phyloP scores from a whole-genome alignment of 2,888 invertebrate species.

The Pammene fasciana region DNA sequence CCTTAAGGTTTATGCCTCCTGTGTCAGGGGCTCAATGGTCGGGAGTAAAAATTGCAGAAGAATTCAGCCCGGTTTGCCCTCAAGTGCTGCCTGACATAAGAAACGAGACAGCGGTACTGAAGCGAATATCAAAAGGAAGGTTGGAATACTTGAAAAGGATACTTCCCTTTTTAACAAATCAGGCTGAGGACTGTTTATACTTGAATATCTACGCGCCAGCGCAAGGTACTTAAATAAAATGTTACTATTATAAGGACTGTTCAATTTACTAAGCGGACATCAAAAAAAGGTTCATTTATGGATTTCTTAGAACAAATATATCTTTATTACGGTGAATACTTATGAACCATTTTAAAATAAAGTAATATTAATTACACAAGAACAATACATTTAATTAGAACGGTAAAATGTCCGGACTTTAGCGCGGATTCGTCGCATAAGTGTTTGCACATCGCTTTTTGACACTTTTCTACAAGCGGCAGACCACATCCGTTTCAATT shows the following conservation, averaged over 20 bases:
- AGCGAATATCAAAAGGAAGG: constrained; percentile 94
- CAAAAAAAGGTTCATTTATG: too few species aligned
- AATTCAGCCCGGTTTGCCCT: constrained; percentile 95
- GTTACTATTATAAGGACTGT: neutral
- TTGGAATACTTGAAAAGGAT: constrained; percentile 94
- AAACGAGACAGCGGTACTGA: constrained; percentile 92
- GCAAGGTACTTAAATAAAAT: constrained; percentile 88
- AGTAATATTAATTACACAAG: too few species aligned
- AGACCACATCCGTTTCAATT: too few species aligned
- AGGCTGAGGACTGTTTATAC: constrained; percentile 98
- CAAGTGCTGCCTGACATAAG: constrained; percentile 94
- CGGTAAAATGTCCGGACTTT: too few species aligned
- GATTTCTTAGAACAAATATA: too few species aligned
- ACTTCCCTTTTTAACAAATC: constrained; percentile 93
- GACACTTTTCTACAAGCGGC: too few species aligned
- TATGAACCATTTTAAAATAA: too few species aligned
- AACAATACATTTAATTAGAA: too few species aligned
- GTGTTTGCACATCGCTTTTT: too few species aligned
- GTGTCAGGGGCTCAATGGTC: constrained; percentile 96
- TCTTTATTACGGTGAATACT: too few species aligned
- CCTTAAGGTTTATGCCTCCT: constrained; percentile 97
- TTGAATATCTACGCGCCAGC: constrained; percentile 98
- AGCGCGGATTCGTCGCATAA: too few species aligned
- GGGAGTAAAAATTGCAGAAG: constrained; percentile 93
- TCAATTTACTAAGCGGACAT: too few species aligned